Evolutionary conservation across 2,888 invertebrate species (phyloP), one percentile per base, ranked within the genome.

Genomic region (Cabera pusaria): DNA sequence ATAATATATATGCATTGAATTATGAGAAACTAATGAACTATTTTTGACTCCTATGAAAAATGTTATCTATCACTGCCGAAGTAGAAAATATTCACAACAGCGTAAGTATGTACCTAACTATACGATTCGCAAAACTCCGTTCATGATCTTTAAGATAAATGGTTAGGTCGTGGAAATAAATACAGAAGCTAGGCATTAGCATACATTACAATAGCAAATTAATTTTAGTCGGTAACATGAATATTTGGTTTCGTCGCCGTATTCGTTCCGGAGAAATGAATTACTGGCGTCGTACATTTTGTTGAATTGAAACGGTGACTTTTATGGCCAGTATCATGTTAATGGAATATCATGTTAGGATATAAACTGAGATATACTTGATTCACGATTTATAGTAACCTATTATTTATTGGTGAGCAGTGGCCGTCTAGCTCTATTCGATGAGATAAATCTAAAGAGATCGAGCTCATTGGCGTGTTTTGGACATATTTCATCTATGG

Each of bases 131-230:
- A 67, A 72, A 54, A 63, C 68, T 72, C n/a, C 72, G 74, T 68
- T 67, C 70, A 64, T 59, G 79, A 77, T 77, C 72, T 67, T n/a
- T 69, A 61, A 75, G 80, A 83, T 81, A 82, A 79, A 79, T 74
- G 72, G 57, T 64, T 63, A n/a, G n/a, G 9, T 61, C 54, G 63
- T 69, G 66, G 66, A 77, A 78, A 76, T 72, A 55, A 19, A 65
- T 69, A 61, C 67, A 60, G 68, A 58, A 71, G 62, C 69, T 56
- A 62, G 72, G 68, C 32, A 75, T 82, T 81, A 70, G 55, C 81
- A 79, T 83, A 71, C 72, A 83, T 83, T 83, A 76, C 75, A 79
- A 74, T 84, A 49, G 66, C 68, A 82, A 67, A 83, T 79, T 72
- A 70, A 73, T 72, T 67, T 62, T 43, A 59, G 63, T 16, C 8